These are phyloP conservation scores for Mesorhabditis spiculigera DNA, from an alignment of 2,888 invertebrate genomes.

Conservation along the genomic window DNA sequence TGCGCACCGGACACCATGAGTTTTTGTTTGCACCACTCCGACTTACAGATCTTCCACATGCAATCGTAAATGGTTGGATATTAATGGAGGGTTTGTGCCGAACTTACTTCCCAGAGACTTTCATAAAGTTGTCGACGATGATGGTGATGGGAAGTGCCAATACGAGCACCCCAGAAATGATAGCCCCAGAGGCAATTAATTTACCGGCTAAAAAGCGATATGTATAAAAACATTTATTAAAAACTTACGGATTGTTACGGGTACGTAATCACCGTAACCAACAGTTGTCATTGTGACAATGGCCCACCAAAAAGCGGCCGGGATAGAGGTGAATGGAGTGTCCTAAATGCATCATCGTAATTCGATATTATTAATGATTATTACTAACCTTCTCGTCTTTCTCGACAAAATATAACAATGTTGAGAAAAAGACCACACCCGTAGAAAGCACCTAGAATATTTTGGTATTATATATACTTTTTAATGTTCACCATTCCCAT, in stretches of 20 bases:
- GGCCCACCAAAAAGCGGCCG: conserved; percentile 55
- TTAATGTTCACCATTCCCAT: conserved; percentile 31
- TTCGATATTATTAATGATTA: background rate
- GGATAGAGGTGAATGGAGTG: conserved; percentile 38
- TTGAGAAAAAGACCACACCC: conserved; percentile 55
- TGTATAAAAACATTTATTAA: conserved; percentile 6
- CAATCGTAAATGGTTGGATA: background rate
- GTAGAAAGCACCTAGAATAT: conserved; percentile 41
- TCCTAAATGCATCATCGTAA: background rate
- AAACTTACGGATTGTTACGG: conserved; percentile 45
- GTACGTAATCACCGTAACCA: conserved; percentile 51
- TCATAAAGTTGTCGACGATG: conserved; percentile 57
- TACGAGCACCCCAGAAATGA: conserved; percentile 51
- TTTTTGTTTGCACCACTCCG: too few relatives aligned
- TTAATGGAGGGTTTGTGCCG: too few relatives aligned
- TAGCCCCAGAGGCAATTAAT: conserved; percentile 53
- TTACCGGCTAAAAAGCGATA: conserved; percentile 37
- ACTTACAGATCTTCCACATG: too few relatives aligned
- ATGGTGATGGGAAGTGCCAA: conserved; percentile 56
- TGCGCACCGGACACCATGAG: too few relatives aligned
- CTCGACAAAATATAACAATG: conserved; percentile 50
- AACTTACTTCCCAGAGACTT: conserved; percentile 52
- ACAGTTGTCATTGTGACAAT: conserved; percentile 55
- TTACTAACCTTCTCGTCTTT: conserved; percentile 43
- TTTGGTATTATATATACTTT: background rate